Percentiles rank a stretch among this genome's conserved stretches.
phyloP scores from a whole-genome alignment of 1,140 invertebrate species.

The Lepidurus arcticus region DNA sequence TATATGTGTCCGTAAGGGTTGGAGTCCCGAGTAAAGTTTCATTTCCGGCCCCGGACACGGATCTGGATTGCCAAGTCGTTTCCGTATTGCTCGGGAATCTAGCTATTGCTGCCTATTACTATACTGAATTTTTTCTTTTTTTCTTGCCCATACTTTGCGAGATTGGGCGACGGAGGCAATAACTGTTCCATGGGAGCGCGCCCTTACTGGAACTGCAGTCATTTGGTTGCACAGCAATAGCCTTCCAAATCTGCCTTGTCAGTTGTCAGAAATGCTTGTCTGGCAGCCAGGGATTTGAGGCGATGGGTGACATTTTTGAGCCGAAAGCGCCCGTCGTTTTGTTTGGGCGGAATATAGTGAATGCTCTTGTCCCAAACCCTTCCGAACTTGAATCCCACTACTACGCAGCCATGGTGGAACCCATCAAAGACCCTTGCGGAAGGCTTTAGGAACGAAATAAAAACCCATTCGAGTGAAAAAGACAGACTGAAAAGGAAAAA shows the following conservation, averaged over 20 bases:
- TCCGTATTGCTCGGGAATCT: slow-evolving; percentile 6
- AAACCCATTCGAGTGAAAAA: not conserved
- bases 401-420: not conserved
- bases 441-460: not conserved
- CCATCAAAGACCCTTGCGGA: not conserved
- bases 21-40: not conserved
- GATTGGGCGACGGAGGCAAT: not conserved
- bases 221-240: slow-evolving; percentile 22
- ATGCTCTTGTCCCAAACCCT: not conserved
- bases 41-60: slow-evolving; percentile 12
- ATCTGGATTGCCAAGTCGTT: slow-evolving; percentile 18
- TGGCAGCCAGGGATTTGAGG: not conserved
- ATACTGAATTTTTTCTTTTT: not conserved
- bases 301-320: not conserved
- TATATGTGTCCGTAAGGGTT: not conserved
- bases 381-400: not conserved
- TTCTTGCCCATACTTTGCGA: not conserved
- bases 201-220: not conserved
- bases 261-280: not conserved
- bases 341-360: not conserved
- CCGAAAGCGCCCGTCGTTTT: not conserved
- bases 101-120: not conserved
- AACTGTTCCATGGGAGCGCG: not conserved
- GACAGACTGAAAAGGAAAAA: not conserved
- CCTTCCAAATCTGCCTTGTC: slow-evolving; percentile 7